Conservation (phyloP, 2,797 vertebrate genomes). For the Sebastes melanostomus region DNA sequence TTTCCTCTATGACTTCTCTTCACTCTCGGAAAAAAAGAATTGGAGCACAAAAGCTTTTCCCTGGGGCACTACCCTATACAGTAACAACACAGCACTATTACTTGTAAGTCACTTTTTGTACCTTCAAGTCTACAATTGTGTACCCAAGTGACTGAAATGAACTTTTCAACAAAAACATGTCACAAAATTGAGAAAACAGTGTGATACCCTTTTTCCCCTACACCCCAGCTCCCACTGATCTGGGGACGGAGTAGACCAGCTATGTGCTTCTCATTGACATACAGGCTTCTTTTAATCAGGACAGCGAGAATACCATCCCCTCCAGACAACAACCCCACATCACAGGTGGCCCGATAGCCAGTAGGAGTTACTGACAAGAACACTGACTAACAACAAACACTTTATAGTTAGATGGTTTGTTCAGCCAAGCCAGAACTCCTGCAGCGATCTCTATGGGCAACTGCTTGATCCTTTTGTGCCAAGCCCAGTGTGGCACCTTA, state of each 20-base stretch:
- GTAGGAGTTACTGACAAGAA: neutral
- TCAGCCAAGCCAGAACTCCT: neutral
- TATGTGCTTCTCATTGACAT: neutral
- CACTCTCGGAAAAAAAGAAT: neutral
- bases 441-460: neutral
- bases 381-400: slow-evolving; percentile 1
- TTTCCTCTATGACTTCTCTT: neutral
- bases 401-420: neutral
- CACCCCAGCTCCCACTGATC: neutral
- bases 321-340: neutral
- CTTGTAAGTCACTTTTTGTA: neutral
- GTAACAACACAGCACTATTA: neutral
- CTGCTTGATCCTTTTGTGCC: neutral
- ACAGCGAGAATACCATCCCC: neutral
- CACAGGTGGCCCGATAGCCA: neutral
- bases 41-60: slow-evolving; percentile 6
- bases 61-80: neutral
- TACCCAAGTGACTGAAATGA: neutral
- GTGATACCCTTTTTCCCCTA: neutral
- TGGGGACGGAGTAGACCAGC: neutral
- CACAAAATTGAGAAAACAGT: neutral
- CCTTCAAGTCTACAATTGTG: neutral
- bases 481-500: neutral
- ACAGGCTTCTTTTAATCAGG: neutral
- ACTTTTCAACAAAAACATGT: slow-evolving; percentile 10